Base-by-base conservation (phyloP, 2,113 vertebrate genomes). In the Nycticryphes semicollaris region DNA sequence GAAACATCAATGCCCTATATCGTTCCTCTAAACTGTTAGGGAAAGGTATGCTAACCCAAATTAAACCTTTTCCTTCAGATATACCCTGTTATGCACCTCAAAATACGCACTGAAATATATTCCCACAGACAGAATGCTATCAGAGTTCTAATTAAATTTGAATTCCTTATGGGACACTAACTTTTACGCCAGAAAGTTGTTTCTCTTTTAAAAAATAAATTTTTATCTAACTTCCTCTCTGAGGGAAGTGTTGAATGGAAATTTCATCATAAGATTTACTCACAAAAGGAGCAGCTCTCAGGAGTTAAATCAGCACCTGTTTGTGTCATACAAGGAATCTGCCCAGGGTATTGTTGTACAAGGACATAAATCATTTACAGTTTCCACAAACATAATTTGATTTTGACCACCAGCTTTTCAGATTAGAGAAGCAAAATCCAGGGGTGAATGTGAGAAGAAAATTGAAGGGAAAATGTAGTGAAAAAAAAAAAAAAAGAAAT, bases 101-200 rank as follows among this genome's bases (percentile, higher is more conserved):
- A 96, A 97, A 94, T 92, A 73, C 75, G 30, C 78, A 92, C 88
- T 95, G 87, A 95, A 74, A 87, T 84, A 6, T 74, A 89, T 68
- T 97, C 51, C 72, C 70, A 93, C 22, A 94, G 94, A 91, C 9
- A 84, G 21, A 67, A 92, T 95, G 68, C 31, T 83, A 81, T 77
- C 82, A 33, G 89, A 89, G 83, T 79, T 89, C n/a, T 93, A 97
- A 96, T 96, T 93, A 94, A 96, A 90, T 88, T 83, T 95, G 6
- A 93, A 73, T 89, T 93, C 16, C 39, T 93, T 94, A 73, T 89
- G 91, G 95, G 94, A 84, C 22, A 30, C 35, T 76, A 95, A 90
- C 8, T 90, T 95, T 93, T 82, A 79, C 37, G 3, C 87, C 78
- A 84, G 54, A 92, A 96, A 96, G 53, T 28, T 54, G 6, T 85